phyloP scores from a whole-genome alignment of 2,797 vertebrate genomes.

The Lepilemur septentrionalis region DNA sequence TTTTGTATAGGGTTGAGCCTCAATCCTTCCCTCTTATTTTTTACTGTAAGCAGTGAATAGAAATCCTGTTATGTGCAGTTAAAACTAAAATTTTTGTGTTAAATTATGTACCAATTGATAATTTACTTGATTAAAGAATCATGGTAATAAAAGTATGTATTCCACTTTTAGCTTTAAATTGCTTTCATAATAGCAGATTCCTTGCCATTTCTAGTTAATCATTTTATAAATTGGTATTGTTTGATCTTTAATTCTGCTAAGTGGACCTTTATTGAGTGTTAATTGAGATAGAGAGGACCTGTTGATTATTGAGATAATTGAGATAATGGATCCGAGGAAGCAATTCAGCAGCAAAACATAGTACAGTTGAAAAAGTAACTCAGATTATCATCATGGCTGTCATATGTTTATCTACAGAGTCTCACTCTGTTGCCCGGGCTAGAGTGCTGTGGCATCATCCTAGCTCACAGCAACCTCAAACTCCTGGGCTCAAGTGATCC shows the following conservation, averaged over 20 bases:
- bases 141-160: neutral
- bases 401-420: too few species aligned
- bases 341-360: neutral
- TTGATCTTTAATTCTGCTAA: slow-evolving; percentile 19
- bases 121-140: slow-evolving; percentile 10
- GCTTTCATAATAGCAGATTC: neutral
- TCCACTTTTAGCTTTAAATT: slow-evolving; percentile 24
- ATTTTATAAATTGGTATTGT: neutral
- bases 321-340: neutral
- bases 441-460: too few species aligned
- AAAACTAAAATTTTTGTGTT: slow-evolving; percentile 18
- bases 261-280: neutral
- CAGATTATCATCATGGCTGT: neutral
- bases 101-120: neutral
- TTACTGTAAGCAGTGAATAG: neutral
- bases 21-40: neutral
- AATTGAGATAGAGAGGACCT: neutral
- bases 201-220: neutral
- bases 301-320: neutral
- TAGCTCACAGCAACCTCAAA: too few species aligned
- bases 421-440: too few species aligned
- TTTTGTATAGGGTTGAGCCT: neutral
- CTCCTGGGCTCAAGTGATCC: too few species aligned
- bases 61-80: neutral
- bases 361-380: slow-evolving; percentile 1